Evolutionary conservation across 2,797 vertebrate species (phyloP), one percentile per base, ranked within the genome.

Genomic region (Synanceia verrucosa): DNA sequence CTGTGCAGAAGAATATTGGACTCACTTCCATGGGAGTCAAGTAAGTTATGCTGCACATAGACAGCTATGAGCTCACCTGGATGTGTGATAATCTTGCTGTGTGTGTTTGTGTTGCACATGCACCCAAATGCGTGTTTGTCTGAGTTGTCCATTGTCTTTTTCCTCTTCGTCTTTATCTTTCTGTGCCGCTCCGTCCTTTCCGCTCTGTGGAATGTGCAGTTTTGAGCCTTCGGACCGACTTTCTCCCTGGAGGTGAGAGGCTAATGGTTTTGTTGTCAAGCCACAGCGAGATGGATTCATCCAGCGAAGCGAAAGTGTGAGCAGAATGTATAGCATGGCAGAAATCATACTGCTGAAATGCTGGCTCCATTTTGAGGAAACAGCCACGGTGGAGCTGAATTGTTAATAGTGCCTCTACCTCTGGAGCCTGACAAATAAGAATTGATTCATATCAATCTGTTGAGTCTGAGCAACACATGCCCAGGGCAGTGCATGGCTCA

Each of bases 181-280:
- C 44, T 73, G 52, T 63, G 37, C 39, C 34, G 16, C 75, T 60
- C 33, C 59, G 24, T 75, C 64, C 67, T 77, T 83, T 82, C 70
- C 12, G 48, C 81, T 80, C 48, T 68, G 65, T 87, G 75, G 76
- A 83, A 79, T 70, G 80, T 85, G 76, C 55, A 78, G 80, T 86
- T 89, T 80, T 89, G 80, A 79, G 77, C 47, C 71, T 73, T 76
- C 13, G 34, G 75, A 83, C 87, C 76, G 73, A 84, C 79, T 88
- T 47, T 81, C 73, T 91, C 88, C 87, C 91, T 13, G 62, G 81
- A 89, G 90, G 88, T 85, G 88, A 88, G 82, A 77, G 86, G 88
- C 78, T 92, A 91, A 92, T 91, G 82, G 89, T 87, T 85, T 83
- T 83, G 86, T 90, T 89, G 90, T 88, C 85, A 86, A 81, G 84